Conservation (phyloP, 2,888 invertebrate species). For the Glyphotaelius pellucidus region DNA sequence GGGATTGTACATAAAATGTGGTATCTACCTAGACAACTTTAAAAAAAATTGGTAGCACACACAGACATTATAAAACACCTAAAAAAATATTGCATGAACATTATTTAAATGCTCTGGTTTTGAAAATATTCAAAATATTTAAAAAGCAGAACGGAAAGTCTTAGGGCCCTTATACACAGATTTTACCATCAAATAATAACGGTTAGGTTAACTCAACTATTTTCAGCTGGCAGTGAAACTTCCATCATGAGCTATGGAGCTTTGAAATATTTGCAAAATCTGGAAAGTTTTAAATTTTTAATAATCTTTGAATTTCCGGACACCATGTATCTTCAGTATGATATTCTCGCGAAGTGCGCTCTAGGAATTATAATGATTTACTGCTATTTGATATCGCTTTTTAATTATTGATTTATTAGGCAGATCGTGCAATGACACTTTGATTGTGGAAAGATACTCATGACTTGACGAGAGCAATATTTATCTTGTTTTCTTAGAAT, state of each 20-base stretch:
- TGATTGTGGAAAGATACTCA: background rate
- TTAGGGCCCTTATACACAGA: too few species aligned
- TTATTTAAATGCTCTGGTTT: too few species aligned
- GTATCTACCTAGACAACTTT: too few species aligned
- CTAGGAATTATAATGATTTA: background rate
- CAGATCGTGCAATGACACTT: background rate
- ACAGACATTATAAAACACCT: too few species aligned
- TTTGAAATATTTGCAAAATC: background rate
- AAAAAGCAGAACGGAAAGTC: background rate
- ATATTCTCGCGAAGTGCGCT: background rate
- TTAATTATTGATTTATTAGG: background rate
- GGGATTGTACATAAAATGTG: too few species aligned
- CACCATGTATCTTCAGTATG: background rate
- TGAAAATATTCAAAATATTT: too few species aligned
- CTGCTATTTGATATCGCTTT: background rate
- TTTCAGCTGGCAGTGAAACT: background rate
- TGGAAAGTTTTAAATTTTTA: background rate
- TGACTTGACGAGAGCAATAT: background rate
- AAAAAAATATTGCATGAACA: too few species aligned
- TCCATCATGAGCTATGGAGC: background rate
- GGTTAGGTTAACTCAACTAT: too few species aligned
- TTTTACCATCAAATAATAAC: too few species aligned
- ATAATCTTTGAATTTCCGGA: background rate
- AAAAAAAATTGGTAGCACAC: too few species aligned
- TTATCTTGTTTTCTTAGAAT: background rate